Evolutionary conservation across 2,113 vertebrate species (phyloP).

Genomic region (Indri indri): DNA sequence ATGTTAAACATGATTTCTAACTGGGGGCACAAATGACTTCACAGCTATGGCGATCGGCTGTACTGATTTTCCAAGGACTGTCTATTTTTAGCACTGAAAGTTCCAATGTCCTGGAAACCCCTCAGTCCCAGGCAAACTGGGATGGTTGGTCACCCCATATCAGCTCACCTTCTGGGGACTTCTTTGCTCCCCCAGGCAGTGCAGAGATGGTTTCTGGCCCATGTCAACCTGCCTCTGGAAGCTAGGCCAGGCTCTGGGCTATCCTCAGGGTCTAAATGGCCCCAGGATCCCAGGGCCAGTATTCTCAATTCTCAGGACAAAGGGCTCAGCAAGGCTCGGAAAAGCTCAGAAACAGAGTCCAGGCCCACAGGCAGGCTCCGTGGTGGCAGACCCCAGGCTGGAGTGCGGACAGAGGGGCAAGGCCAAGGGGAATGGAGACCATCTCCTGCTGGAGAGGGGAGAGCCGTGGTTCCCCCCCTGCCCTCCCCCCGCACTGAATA

Average conservation of each 20-base stretch:
- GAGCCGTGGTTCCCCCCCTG: neutral
- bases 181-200: neutral
- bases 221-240: neutral
- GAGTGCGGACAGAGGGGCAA: neutral
- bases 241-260: neutral
- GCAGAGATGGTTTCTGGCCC: neutral
- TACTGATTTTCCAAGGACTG: neutral
- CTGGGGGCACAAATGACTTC: neutral
- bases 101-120: neutral
- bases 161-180: neutral
- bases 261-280: neutral
- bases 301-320: neutral
- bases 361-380: neutral
- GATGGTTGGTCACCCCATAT: neutral
- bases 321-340: neutral
- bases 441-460: slow-evolving; percentile 77
- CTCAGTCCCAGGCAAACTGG: neutral
- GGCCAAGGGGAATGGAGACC: slow-evolving; percentile 51
- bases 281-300: neutral
- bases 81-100: neutral
- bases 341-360: neutral
- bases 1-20: neutral
- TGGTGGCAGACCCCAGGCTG: neutral
- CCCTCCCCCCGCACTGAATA: slow-evolving; percentile 79
- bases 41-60: neutral